phyloP scores from a whole-genome alignment of 2,888 invertebrate genomes.

The Acleris literana region DNA sequence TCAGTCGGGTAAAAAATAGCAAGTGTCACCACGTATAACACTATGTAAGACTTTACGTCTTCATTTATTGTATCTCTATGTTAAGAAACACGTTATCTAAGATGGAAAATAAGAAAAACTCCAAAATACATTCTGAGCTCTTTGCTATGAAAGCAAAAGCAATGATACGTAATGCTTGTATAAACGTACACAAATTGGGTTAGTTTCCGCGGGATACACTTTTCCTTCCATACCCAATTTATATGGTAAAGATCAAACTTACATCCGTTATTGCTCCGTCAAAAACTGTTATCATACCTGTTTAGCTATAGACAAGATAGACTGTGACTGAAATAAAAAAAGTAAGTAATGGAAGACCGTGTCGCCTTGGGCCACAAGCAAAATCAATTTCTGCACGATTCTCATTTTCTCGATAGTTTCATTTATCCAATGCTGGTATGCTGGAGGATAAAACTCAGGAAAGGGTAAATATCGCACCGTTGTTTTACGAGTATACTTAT shows the following conservation, averaged over 20 bases:
- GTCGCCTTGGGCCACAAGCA: conserved; percentile 56
- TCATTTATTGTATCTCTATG: too few species aligned
- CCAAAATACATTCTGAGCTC: neutral
- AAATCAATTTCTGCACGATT: conserved; percentile 69
- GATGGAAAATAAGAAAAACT: too few species aligned
- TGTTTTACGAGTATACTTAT: conserved; percentile 1
- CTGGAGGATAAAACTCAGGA: conserved; percentile 47
- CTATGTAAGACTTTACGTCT: too few species aligned
- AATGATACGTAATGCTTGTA: conserved; percentile 5
- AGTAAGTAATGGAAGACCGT: conserved; percentile 55
- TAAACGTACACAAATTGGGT: conserved; percentile 27
- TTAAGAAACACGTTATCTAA: too few species aligned
- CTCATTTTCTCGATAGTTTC: conserved; percentile 58
- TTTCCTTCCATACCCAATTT: conserved; percentile 27
- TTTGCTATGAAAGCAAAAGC: conserved; percentile 15
- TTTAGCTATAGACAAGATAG: conserved; percentile 46
- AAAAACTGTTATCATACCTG: conserved; percentile 39
- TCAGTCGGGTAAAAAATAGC: too few species aligned
- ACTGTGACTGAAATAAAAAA: conserved; percentile 48
- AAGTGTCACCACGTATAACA: too few species aligned
- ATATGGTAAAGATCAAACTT: conserved; percentile 34
- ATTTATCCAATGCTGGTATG: conserved; percentile 49
- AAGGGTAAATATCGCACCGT: conserved; percentile 35
- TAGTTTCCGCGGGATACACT: conserved; percentile 23
- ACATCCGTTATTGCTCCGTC: conserved; percentile 24